phyloP scores from a whole-genome alignment of 2,113 vertebrate genomes.

The Carassius auratus region DNA sequence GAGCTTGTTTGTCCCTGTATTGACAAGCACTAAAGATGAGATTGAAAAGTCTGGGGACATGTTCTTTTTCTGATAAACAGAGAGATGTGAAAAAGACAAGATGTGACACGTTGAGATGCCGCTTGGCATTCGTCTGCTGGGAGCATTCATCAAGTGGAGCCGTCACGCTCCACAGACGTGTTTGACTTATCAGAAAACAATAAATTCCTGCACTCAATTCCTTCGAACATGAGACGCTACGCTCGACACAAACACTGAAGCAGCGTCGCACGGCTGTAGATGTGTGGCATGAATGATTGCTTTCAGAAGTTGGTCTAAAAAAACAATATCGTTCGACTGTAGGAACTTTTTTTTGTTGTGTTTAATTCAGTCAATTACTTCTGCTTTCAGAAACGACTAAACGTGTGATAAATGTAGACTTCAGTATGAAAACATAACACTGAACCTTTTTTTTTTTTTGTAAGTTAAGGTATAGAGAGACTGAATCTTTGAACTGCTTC shows the following conservation, averaged over 20 bases:
- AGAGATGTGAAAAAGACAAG: slow-evolving; percentile 11
- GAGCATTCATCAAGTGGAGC: background rate
- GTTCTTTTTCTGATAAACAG: slow-evolving; percentile 4
- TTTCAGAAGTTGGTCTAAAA: background rate
- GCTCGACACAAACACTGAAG: background rate
- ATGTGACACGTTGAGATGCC: background rate
- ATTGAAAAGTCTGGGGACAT: background rate
- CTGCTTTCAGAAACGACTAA: too few species aligned
- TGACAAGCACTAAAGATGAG: slow-evolving; percentile 9
- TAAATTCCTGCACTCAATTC: background rate
- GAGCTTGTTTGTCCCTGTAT: background rate
- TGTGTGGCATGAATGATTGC: background rate
- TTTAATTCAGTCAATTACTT: too few species aligned
- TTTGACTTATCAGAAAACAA: background rate
- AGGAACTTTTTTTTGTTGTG: background rate
- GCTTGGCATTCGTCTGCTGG: background rate
- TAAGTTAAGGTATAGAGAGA: too few species aligned
- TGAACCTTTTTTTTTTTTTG: too few species aligned
- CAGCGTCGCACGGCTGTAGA: background rate
- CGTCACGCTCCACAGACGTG: background rate
- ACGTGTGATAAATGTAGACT: too few species aligned
- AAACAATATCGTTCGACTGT: background rate
- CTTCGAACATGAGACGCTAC: background rate
- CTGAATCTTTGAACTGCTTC: too few species aligned
- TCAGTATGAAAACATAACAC: too few species aligned